phyloP scores from a whole-genome alignment of 2,888 invertebrate genomes.

The Acleris holmiana region DNA sequence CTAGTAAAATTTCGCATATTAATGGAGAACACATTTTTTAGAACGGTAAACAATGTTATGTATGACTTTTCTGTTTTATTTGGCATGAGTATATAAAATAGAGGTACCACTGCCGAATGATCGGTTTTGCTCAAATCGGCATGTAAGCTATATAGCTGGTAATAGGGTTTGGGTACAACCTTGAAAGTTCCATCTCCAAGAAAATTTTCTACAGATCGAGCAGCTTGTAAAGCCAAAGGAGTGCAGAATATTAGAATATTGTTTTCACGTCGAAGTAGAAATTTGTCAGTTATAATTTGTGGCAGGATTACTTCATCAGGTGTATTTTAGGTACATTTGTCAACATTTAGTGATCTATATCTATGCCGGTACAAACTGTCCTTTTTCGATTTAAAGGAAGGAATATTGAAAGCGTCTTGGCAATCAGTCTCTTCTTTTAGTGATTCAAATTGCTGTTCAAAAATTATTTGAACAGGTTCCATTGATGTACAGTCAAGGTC shows the following conservation, averaged over 20 bases:
- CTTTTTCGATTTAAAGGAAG: neutral
- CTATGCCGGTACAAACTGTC: neutral
- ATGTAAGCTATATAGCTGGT: no score
- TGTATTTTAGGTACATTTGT: neutral
- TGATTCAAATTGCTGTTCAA: neutral
- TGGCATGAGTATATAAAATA: no score
- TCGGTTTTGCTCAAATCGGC: no score
- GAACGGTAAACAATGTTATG: no score
- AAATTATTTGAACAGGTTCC: neutral
- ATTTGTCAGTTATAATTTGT: neutral
- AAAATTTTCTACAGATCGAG: neutral
- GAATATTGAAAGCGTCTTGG: neutral
- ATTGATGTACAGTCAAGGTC: no score
- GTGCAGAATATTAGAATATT: neutral
- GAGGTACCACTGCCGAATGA: no score
- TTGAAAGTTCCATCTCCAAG: no score
- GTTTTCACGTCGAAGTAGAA: neutral
- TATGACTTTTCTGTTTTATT: no score
- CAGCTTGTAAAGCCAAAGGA: constrained; percentile 1
- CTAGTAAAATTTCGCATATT: no score
- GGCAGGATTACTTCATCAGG: neutral
- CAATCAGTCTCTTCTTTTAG: no score
- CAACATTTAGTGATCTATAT: neutral
- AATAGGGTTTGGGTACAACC: no score
- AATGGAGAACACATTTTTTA: no score